These are phyloP conservation scores for Urosaurus nigricauda DNA, from an alignment of 2,797 vertebrate genomes.

Conservation along the genomic window DNA sequence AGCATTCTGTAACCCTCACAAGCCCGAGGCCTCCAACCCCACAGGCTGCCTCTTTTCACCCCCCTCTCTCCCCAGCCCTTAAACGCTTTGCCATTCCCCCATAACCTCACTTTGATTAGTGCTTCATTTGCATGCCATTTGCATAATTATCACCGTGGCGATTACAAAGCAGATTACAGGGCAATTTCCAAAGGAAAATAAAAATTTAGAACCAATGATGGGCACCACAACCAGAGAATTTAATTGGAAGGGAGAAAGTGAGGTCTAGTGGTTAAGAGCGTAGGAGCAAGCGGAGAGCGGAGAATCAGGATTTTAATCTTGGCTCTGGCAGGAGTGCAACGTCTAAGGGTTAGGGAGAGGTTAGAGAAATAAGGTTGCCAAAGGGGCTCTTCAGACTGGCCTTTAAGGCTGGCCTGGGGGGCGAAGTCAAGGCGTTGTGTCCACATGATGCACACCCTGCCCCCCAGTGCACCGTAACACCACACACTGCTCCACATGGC, in stretches of 20 bases:
- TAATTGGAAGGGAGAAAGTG: constrained; percentile 43
- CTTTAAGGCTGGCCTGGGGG: no score
- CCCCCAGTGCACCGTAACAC: no score
- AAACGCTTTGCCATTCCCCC: constrained; percentile 28
- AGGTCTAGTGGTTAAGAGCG: constrained; percentile 39
- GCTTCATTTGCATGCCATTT: constrained; percentile 45
- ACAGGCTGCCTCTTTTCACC: neutral
- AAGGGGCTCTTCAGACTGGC: no score
- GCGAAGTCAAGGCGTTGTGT: no score
- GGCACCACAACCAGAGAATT: constrained; percentile 8
- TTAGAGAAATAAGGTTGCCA: no score
- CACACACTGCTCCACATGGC: no score
- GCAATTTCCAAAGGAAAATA: constrained; percentile 54
- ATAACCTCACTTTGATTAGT: constrained; percentile 40
- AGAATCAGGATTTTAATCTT: neutral
- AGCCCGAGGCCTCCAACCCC: neutral
- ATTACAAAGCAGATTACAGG: constrained; percentile 53
- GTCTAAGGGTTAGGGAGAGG: neutral
- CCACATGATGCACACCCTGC: no score
- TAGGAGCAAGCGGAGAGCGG: neutral
- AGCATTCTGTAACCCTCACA: neutral
- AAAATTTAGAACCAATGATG: constrained; percentile 49
- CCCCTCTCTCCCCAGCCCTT: neutral
- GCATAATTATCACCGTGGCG: constrained; percentile 45
- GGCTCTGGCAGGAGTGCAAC: neutral